Base-by-base conservation (phyloP, 2,113 vertebrate genomes). In the Alouatta palliata region DNA sequence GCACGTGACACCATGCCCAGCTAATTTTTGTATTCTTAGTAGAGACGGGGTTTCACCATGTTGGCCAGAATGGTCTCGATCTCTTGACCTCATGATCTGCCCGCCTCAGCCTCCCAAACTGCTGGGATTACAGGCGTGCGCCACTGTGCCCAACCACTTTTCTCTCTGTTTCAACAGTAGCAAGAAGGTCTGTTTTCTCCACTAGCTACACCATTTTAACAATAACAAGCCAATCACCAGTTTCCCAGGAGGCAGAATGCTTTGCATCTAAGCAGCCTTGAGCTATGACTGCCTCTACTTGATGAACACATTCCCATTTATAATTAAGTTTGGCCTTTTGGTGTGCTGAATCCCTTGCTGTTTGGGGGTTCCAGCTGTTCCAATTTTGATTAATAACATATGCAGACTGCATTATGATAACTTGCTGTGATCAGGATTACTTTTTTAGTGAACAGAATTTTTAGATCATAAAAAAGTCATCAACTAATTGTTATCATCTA, bases 381-480 rank as follows among this genome's bases (percentile, higher is more conserved):
- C 40, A 43, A 45, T 88, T 97, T 88, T 97, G 86, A 97, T 97
- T 95, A 96, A 93, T 95, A 87, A 71, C 27, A 79, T 40, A 47
- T 90, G 37, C 79, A 93, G 79, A 97, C 80, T 94, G 37, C 54
- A 52, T 87, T 93, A 82, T 16, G 64, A 91, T 87, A 94, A 75
- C 43, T 93, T 93, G 83, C 91, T 98, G 93, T 90, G 96, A 94
- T 83, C 70, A 84, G 71, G 79, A 95, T 96, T 88, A 91, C 85
- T 94, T 91, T 90, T 20, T 45, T 87, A 94, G 73, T 89, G n/a
- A 70, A 94, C 7, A 56, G 20, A 93, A 56, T 5, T 91, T 85
- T 92, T 61, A 93, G 83, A 75, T 87, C 84, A 92, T n/a, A 93
- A 61, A 96, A 96, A 93, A 93, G 68, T 91, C 40, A 90, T 87